Percentiles rank a stretch among this genome's conserved stretches.
Evolutionary conservation across 2,888 invertebrate genomes (phyloP).

Genomic region (Mythimna albipuncta): DNA sequence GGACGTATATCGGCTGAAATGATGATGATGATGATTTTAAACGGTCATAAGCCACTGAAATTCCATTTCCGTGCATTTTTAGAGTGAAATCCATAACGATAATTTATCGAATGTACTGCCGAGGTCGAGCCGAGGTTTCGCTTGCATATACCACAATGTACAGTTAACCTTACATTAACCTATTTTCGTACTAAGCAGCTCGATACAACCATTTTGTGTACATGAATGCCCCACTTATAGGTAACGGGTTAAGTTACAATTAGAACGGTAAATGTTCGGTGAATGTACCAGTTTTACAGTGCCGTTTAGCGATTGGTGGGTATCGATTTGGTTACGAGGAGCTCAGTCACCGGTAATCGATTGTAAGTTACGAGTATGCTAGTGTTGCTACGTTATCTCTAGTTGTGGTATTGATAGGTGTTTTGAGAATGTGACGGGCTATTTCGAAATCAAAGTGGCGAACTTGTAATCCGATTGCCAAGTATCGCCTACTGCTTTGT

Average conservation of each 20-base stretch:
- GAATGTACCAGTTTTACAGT: conserved; percentile 4
- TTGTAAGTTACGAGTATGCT: neutral
- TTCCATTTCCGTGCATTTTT: conserved; percentile 39
- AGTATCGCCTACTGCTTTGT: neutral
- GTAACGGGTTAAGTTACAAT: conserved; percentile 32
- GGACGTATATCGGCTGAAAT: too few species aligned
- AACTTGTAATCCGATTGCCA: neutral
- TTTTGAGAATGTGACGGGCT: neutral
- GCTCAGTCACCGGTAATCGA: conserved; percentile 3
- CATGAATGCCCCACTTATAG: conserved; percentile 25
- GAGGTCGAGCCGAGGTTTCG: conserved; percentile 38
- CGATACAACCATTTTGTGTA: conserved; percentile 51
- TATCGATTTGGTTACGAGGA: conserved; percentile 1
- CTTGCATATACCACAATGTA: conserved; percentile 47
- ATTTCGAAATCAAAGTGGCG: neutral
- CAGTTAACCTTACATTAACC: conserved; percentile 58
- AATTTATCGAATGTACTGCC: conserved; percentile 23
- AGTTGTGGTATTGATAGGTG: neutral
- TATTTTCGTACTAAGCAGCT: conserved; percentile 53
- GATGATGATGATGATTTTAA: neutral
- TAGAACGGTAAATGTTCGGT: conserved; percentile 11
- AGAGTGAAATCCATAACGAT: conserved; percentile 44
- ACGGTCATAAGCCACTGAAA: conserved; percentile 1
- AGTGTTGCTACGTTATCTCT: neutral
- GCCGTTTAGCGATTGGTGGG: conserved; percentile 3